Conservation (phyloP, 2,113 vertebrate genomes). For the Ammodytes dubius region DNA sequence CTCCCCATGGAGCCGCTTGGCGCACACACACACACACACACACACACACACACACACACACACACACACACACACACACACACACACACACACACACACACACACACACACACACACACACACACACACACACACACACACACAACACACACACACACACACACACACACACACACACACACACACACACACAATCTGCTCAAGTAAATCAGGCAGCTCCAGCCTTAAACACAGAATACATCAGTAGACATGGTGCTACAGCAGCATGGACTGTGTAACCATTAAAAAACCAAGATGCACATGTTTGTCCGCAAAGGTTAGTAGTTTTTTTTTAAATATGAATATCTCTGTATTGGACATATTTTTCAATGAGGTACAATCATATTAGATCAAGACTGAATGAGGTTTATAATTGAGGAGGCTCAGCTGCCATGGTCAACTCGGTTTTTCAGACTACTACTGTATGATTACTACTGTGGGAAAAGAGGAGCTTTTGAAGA, state of each 20-base stretch:
- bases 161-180: constrained; percentile 28
- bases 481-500: not conserved
- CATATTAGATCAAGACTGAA: not conserved
- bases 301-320: not conserved
- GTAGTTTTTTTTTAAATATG: not conserved
- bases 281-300: not conserved
- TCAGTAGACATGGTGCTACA: constrained; percentile 1
- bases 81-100: too few species aligned
- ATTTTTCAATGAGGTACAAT: not conserved
- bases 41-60: constrained; percentile 27
- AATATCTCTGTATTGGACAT: too few species aligned
- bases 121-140: too few species aligned
- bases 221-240: not conserved
- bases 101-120: too few species aligned
- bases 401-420: not conserved
- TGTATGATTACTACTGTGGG: not conserved
- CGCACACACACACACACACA: not conserved
- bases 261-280: not conserved
- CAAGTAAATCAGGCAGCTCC: constrained; percentile 13
- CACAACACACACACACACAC: not conserved
- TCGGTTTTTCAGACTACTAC: not conserved
- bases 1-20: constrained; percentile 41
- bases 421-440: not conserved
- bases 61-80: constrained; percentile 1
- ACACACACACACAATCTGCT: constrained; percentile 3